Base-by-base conservation (phyloP, 2,113 vertebrate species). In the Siniperca knerii region DNA sequence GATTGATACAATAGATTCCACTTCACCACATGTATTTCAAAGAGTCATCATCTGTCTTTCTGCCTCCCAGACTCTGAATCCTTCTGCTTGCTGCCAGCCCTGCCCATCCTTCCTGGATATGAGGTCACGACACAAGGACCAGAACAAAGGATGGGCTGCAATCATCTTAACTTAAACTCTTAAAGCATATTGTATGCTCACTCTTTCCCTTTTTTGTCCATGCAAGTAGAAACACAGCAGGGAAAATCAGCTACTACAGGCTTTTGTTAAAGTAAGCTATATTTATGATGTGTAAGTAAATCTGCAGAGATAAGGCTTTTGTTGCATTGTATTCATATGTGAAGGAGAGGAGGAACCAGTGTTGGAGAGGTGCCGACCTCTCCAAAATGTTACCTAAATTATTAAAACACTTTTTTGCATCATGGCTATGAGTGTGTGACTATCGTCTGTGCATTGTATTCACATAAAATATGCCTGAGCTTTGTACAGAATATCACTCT, bases 81-180 rank as follows among this genome's bases (percentile, higher is more conserved):
- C 69, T 23, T 67, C 60, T 83, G 55, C 37, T 81, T 33, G 18
- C 75, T 88, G 62, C 82, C 77, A 89, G 91, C 92, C 91, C 93
- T 89, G 85, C 94, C 94, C 91, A 94, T 95, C 92, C 94, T 95
- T 95, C 94, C 94, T 93, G 93, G 81, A 91, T 80, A 86, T 90
- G 90, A 93, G 89, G 88, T 93, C 92, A 91, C 54, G 58, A 64
- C 71, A 89, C 67, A 75, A 82, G 54, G 79, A 85, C 81, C 75
- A 88, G 90, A 94, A 94, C 89, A 94, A 93, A 90, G 90, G 88
- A 90, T 84, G 87, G 83, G 79, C 82, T 78, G 77, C 84, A 69
- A 60, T 71, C 86, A 83, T 83, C 73, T 44, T 55, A 58, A 77
- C 68, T 66, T 76, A n/a, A 50, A 82, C 72, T 54, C 72, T 16